Evolutionary conservation across 2,113 vertebrate species (phyloP).

Genomic region (Phyllopteryx taeniolatus): DNA sequence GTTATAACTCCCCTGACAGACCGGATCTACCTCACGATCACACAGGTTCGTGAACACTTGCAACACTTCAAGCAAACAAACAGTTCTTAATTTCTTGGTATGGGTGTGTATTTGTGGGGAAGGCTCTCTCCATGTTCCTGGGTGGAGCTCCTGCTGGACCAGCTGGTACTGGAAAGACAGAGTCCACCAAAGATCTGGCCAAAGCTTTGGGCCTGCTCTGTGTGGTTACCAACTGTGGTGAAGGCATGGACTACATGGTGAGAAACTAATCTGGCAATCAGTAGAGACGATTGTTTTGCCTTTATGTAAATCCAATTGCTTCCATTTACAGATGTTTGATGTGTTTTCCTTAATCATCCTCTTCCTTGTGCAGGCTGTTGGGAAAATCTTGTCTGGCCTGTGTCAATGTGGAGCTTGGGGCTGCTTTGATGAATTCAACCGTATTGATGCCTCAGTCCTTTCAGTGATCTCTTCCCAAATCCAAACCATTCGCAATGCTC

Average conservation of each 20-base stretch:
- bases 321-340: not conserved
- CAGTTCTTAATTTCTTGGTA: not conserved
- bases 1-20: conserved; percentile 97
- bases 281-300: not conserved
- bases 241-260: conserved; percentile 98
- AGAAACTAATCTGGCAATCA: conserved; percentile 26
- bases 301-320: not conserved
- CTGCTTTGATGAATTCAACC: conserved; percentile 97
- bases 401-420: conserved; percentile 97
- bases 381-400: conserved; percentile 93
- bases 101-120: conserved; percentile 20
- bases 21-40: conserved; percentile 93
- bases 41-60: conserved; percentile 78
- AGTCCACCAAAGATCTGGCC: conserved; percentile 95
- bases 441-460: conserved; percentile 93
- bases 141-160: conserved; percentile 93
- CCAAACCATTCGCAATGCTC: conserved; percentile 89
- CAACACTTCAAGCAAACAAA: not conserved
- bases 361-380: conserved; percentile 78
- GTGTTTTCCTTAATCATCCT: not conserved
- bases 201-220: conserved; percentile 94
- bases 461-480: conserved; percentile 97
- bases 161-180: conserved; percentile 96
- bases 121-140: conserved; percentile 96
- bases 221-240: conserved; percentile 95